Conservation (phyloP, 2,113 vertebrate species). For the Varanus salvator region DNA sequence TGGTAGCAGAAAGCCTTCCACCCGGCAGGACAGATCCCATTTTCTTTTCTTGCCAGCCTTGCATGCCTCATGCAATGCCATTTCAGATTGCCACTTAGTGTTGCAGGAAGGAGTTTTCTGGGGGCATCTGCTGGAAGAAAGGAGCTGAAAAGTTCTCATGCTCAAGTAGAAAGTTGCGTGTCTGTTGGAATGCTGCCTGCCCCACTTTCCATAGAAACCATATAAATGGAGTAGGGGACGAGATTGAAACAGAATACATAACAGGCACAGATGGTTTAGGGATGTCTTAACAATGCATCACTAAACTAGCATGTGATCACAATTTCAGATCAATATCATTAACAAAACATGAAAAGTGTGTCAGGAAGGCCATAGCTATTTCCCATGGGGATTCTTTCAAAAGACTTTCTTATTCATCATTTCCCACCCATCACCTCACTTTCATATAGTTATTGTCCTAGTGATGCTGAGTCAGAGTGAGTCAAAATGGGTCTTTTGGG, state of each 20-base stretch:
- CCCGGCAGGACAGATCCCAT: no score
- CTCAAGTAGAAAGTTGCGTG: not conserved
- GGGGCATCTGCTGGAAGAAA: no score
- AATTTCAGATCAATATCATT: constrained; percentile 70
- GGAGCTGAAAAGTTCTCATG: no score
- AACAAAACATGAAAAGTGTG: constrained; percentile 67
- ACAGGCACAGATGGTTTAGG: constrained; percentile 20
- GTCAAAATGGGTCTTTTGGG: no score
- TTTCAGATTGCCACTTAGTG: no score
- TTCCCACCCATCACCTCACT: constrained; percentile 20
- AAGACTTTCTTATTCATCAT: constrained; percentile 63
- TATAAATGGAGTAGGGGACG: not conserved
- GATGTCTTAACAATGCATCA: constrained; percentile 65
- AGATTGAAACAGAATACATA: constrained; percentile 14
- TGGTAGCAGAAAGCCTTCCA: no score
- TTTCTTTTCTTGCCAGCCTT: no score
- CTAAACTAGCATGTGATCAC: constrained; percentile 69
- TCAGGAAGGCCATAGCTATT: constrained; percentile 62
- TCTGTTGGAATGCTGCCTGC: not conserved
- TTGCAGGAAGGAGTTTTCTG: no score
- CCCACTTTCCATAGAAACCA: not conserved
- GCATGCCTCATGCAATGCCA: no score
- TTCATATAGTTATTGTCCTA: constrained; percentile 45
- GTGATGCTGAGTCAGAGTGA: constrained; percentile 9
- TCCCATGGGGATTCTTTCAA: constrained; percentile 50